phyloP scores from a whole-genome alignment of 2,113 vertebrate genomes.

The Grus americana region DNA sequence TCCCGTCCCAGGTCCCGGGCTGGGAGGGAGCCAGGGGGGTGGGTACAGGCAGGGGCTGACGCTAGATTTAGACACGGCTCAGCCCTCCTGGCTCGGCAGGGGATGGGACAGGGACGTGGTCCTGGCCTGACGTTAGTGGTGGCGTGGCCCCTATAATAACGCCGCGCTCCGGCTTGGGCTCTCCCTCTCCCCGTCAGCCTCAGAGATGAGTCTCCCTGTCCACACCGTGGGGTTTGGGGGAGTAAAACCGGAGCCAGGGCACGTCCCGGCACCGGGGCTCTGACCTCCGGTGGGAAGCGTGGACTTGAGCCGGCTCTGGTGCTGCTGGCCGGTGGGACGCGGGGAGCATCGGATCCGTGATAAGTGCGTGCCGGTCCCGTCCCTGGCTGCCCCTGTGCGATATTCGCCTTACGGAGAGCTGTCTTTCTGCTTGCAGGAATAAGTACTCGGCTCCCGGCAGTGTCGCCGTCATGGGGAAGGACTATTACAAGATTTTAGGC shows the following conservation, averaged over 20 bases:
- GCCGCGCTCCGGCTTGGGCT: fast-evolving
- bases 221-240: fast-evolving
- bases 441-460: constrained; percentile 74
- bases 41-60: background rate
- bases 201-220: background rate
- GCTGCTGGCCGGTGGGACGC: background rate
- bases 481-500: constrained; percentile 96
- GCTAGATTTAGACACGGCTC: constrained; percentile 35
- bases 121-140: constrained; percentile 3
- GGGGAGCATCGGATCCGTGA: background rate
- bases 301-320: background rate
- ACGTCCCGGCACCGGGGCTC: fast-evolving
- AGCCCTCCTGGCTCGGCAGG: background rate
- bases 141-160: constrained; percentile 7
- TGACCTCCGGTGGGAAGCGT: background rate
- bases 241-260: background rate
- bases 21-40: background rate
- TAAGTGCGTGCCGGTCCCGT: background rate
- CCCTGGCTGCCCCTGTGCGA: fast-evolving
- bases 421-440: constrained; percentile 76
- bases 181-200: background rate
- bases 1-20: background rate
- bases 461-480: constrained; percentile 90
- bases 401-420: background rate
- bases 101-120: background rate